Evolutionary conservation across 2,888 invertebrate genomes (phyloP).

Genomic region (Lissocephala sabroskyi): DNA sequence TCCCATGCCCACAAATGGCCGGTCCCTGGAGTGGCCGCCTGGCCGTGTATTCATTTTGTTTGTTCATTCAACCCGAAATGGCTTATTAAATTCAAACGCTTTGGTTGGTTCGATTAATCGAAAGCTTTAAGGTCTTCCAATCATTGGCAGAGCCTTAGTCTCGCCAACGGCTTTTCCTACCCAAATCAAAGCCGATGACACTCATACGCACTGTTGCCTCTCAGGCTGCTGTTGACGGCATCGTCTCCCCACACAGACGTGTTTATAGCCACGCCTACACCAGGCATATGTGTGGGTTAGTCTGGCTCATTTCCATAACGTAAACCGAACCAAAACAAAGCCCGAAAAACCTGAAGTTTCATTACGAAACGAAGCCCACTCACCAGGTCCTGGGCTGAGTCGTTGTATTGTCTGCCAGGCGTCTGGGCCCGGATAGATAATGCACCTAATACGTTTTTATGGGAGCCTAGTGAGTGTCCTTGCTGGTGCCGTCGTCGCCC

Average conservation of each 20-base stretch:
- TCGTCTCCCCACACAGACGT: constrained; percentile 27
- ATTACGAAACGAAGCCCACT: constrained; percentile 37
- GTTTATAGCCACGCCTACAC: constrained; percentile 9
- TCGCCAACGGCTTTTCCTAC: no score
- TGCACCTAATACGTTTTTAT: constrained; percentile 66
- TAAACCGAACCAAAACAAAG: constrained; percentile 39
- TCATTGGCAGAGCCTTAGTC: no score
- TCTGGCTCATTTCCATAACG: constrained; percentile 57
- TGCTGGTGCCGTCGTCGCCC: constrained; percentile 5
- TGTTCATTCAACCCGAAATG: no score
- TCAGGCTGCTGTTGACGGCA: constrained; percentile 56
- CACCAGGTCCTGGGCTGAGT: background rate
- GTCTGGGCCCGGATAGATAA: constrained; percentile 53
- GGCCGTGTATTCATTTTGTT: no score
- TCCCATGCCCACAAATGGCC: no score
- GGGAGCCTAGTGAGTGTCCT: constrained; percentile 8
- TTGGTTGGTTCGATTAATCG: no score
- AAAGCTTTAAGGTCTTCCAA: no score
- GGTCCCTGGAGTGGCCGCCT: background rate
- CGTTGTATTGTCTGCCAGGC: constrained; percentile 32
- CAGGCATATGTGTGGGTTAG: constrained; percentile 24
- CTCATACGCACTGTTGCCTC: constrained; percentile 63
- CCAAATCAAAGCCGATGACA: constrained; percentile 52
- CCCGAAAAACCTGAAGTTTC: constrained; percentile 62
- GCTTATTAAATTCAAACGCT: no score